Evolutionary conservation across 2,888 invertebrate genomes (phyloP).

Genomic region (Aquatica leii): DNA sequence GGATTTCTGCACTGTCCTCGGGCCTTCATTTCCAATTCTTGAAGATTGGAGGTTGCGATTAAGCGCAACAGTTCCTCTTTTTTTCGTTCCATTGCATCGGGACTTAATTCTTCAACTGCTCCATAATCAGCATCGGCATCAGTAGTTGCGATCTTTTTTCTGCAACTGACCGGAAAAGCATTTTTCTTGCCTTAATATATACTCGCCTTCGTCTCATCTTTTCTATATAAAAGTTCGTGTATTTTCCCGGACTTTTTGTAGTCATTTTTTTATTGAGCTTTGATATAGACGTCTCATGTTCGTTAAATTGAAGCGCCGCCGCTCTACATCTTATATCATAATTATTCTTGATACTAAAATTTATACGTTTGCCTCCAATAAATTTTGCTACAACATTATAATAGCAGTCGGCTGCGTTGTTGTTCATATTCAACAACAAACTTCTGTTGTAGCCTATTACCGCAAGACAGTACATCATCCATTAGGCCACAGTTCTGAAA

Average conservation of each 20-base stretch:
- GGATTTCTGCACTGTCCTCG: conserved; percentile 6
- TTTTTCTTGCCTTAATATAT: background rate
- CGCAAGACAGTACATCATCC: background rate
- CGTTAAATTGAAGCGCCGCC: background rate
- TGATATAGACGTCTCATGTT: background rate
- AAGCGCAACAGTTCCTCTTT: background rate
- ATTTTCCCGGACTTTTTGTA: background rate
- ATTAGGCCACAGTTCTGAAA: background rate
- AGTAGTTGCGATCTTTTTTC: conserved; percentile 1
- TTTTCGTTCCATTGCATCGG: background rate
- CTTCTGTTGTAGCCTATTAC: background rate
- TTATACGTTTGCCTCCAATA: background rate
- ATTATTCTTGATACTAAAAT: conserved; percentile 4
- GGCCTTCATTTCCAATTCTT: background rate
- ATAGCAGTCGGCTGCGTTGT: background rate
- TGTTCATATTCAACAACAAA: conserved; percentile 5
- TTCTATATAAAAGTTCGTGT: no score
- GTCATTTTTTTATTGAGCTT: background rate
- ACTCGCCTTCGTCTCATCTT: no score
- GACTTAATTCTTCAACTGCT: conserved; percentile 10
- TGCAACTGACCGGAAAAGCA: background rate
- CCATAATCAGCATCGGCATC: conserved; percentile 18
- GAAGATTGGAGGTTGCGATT: background rate
- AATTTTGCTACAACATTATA: background rate
- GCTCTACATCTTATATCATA: conserved; percentile 10